Evolutionary conservation across 2,888 invertebrate genomes (phyloP).

Genomic region (Acronicta psi): DNA sequence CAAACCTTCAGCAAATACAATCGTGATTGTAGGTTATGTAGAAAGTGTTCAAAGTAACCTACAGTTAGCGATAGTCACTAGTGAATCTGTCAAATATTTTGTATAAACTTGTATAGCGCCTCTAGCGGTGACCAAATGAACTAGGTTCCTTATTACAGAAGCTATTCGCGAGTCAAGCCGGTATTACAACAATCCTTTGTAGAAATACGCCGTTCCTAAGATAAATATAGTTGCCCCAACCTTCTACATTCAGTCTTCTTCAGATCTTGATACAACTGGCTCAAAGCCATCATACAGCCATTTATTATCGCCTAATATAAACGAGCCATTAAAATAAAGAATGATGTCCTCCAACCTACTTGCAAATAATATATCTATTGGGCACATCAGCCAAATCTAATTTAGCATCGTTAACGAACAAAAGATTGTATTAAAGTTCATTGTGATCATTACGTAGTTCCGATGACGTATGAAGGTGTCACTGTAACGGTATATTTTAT

Average conservation of each 20-base stretch:
- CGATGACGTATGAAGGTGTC: conserved; percentile 84
- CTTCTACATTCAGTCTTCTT: background rate
- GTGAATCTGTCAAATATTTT: too few species aligned
- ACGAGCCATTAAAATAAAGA: conserved; percentile 42
- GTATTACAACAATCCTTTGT: too few species aligned
- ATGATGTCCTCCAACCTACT: conserved; percentile 40
- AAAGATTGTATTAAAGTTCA: conserved; percentile 48
- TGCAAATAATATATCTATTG: conserved; percentile 50
- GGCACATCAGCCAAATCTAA: conserved; percentile 41
- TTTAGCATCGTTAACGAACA: conserved; percentile 42
- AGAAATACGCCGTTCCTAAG: too few species aligned
- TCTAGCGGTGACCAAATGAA: too few species aligned
- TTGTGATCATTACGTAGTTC: conserved; percentile 57
- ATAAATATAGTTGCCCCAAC: too few species aligned
- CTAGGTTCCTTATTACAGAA: too few species aligned
- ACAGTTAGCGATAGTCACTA: too few species aligned
- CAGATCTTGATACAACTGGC: conserved; percentile 19
- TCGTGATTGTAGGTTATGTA: too few species aligned
- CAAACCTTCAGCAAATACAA: too few species aligned
- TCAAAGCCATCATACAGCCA: conserved; percentile 6
- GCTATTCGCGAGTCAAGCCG: too few species aligned
- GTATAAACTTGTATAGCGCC: too few species aligned
- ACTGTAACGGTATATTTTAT: conserved; percentile 82
- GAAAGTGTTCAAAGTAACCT: too few species aligned
- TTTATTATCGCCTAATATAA: conserved; percentile 42